Conservation (phyloP, 2,113 vertebrate genomes). For the human region GRCh38 chr1:38161501-38162000, state of each 20-base stretch:
- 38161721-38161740: background rate
- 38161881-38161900: background rate
- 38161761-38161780: background rate
- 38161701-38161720: constrained; percentile 1
- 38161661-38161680: background rate
- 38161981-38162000: background rate
- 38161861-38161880: background rate
- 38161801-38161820: background rate
- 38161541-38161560: background rate
- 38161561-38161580: background rate
- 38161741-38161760: background rate
- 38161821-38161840: background rate
- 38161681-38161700: background rate
- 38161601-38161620: background rate
- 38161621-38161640: background rate
- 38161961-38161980: background rate
- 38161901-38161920: background rate
- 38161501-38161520: background rate
- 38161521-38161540: background rate
- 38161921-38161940: background rate
- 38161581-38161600: background rate
- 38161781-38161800: background rate
- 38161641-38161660: background rate
- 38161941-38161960: background rate
- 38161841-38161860: background rate